Percentiles rank a stretch among this genome's conserved stretches.
Evolutionary conservation across 2,888 invertebrate genomes (phyloP).

Genomic region (Papilio protenor): DNA sequence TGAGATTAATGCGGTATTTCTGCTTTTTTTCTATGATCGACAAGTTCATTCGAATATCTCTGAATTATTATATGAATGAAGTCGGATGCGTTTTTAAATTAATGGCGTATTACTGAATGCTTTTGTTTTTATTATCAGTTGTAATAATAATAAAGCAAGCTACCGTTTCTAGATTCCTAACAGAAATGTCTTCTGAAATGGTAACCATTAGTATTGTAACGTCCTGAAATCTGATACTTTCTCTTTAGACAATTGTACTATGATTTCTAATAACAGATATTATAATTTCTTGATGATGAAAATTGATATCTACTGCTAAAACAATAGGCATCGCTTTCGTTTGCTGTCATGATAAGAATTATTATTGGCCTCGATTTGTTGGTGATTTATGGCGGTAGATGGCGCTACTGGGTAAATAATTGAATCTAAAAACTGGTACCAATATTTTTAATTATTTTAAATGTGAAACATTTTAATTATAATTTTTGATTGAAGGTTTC

Average conservation of each 20-base stretch:
- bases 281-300: neutral
- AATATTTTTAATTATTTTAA: no score
- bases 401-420: conserved; percentile 10
- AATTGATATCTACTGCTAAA: conserved; percentile 8
- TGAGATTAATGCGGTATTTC: no score
- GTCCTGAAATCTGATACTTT: conserved; percentile 21
- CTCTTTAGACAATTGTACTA: conserved; percentile 31
- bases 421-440: neutral
- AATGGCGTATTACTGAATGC: no score
- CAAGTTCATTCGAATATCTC: no score
- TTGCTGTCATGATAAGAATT: conserved; percentile 31
- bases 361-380: conserved; percentile 1
- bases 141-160: neutral
- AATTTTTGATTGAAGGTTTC: no score
- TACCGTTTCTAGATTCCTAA: conserved; percentile 7
- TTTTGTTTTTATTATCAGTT: no score
- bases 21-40: no score
- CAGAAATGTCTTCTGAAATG: conserved; percentile 14
- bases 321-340: conserved; percentile 33
- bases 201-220: conserved; percentile 14
- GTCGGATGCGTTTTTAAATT: no score
- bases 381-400: conserved; percentile 20
- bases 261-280: conserved; percentile 24
- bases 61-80: no score
- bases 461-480: no score